These are phyloP conservation scores for Cnemophilus loriae DNA, from an alignment of 2,113 vertebrate genomes.

Conservation along the genomic window DNA sequence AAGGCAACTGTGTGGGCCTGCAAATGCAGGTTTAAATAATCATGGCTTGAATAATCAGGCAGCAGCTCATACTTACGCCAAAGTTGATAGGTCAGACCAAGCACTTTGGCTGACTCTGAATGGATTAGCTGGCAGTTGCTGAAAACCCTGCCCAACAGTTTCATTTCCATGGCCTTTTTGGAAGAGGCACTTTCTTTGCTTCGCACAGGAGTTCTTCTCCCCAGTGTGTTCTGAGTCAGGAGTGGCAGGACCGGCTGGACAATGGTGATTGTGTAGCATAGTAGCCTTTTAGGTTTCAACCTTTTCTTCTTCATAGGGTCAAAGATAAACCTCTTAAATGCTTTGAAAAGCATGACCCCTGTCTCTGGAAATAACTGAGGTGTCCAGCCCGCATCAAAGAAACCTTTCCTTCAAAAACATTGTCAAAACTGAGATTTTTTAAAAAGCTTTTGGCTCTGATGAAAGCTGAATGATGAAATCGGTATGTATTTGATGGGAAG, in stretches of 20 bases:
- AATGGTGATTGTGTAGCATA: slow-evolving; percentile 34
- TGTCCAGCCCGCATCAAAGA: slow-evolving; percentile 55
- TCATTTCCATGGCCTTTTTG: slow-evolving; percentile 57
- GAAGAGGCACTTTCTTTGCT: slow-evolving; percentile 49
- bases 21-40: not conserved
- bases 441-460: slow-evolving; percentile 47
- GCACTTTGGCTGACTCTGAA: slow-evolving; percentile 41
- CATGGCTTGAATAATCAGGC: not conserved
- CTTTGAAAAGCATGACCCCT: slow-evolving; percentile 42
- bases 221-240: slow-evolving; percentile 32
- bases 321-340: slow-evolving; percentile 55
- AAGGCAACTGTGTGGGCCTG: not conserved
- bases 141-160: slow-evolving; percentile 59
- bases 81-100: slow-evolving; percentile 44
- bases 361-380: slow-evolving; percentile 55
- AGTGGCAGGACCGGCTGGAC: slow-evolving; percentile 24
- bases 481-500: slow-evolving; percentile 46
- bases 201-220: slow-evolving; percentile 44
- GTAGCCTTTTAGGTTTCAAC: slow-evolving; percentile 60
- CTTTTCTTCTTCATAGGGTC: slow-evolving; percentile 54
- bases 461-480: slow-evolving; percentile 50
- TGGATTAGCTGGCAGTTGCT: slow-evolving; percentile 13
- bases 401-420: slow-evolving; percentile 57
- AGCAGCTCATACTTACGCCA: not conserved
- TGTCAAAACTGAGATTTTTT: slow-evolving; percentile 56